Evolutionary conservation across 2,888 invertebrate genomes (phyloP), one percentile per base, ranked within the genome.

Genomic region (Lysandra coridon): DNA sequence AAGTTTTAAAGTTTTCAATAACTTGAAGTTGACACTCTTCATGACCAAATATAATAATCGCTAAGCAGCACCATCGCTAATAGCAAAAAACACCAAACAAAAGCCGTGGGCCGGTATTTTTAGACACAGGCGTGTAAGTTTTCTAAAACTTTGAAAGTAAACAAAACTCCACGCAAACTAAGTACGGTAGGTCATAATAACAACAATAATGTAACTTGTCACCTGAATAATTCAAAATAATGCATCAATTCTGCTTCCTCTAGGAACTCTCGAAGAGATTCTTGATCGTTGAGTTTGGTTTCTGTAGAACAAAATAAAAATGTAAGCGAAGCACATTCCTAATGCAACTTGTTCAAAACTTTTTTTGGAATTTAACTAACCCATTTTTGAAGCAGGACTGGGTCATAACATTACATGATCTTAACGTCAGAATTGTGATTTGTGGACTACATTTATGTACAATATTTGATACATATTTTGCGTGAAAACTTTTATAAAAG

Each of bases 211-310:
- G 23, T 49, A 78, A 64, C 64, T 80, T 64, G 44, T 81, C 80
- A 84, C 82, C 82, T 83, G 79, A 83, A 83, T 80, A 83, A 80
- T 74, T 83, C 84, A 88, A 98, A 98, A 95, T 99, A 99, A 88
- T 99, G 99, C 86, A 97, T 97, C 78, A 99, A 95, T 90, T 99
- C 99, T 74, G 99, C 98, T 95, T 99, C 98, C 88, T 97, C 96
- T 83, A 99, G 96, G 92, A 99, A 99, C 91, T 98, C 98, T 84
- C 89, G 90, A 75, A 94, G 85, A 83, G 87, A 90, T 81, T 91
- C 90, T 84, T 88, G 87, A 79, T 90, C 90, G 77, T 90, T 90
- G 78, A 84, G 78, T 83, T 88, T 82, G 85, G 84, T 87, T 85
- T 92, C 93, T 93, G 88, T 76, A 88, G 88, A 85, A 83, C 83